Evolutionary conservation across 2,113 vertebrate genomes (phyloP), one percentile per base, ranked within the genome.

Genomic region (Aegithalos caudatus): DNA sequence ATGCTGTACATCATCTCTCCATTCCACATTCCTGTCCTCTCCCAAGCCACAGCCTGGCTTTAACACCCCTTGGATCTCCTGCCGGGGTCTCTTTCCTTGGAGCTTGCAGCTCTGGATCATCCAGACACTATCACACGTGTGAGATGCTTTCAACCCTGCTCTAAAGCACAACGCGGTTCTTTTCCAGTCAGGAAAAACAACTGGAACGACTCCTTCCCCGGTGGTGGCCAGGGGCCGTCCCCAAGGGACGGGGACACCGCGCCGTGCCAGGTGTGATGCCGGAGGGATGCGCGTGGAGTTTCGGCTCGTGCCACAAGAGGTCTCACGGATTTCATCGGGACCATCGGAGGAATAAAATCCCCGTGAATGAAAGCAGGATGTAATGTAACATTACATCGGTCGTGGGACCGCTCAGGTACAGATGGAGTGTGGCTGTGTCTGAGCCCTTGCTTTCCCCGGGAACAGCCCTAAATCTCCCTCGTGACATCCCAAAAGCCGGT

Each of bases 191-290:
- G 24, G 22, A 80, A 20, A 37, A 80, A 14, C 38, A 29, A 35
- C 28, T 5, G 29, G 23, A n/a, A 12, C 4, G 3, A 0, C 5
- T 37, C 45, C 16, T 67, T 11, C 38, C 7, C 21, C 12, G 31
- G 10, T 10, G 56, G 38, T 58, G 60, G 21, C 19, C 71, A 13
- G 45, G 1, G 1, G 51, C 33, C 4, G 48, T 3, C 20, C 44
- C 73, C 3, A 1, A 2, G 38, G 11, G 25, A 6, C 12, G 69
- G 21, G 67, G 45, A 5, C 67, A 3, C 3, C 29, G 1, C 12
- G 0, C 16, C 3, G 21, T 0, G 29, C 15, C 64, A 0, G 9
- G 3, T 1, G 67, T 2, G 14, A 14, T 19, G 20, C 12, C 47
- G 1, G 64, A 23, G 0, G 24, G 70, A 50, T 1, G 4, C 8